phyloP scores from a whole-genome alignment of 2,888 invertebrate species.

The Microplitis deprimator region DNA sequence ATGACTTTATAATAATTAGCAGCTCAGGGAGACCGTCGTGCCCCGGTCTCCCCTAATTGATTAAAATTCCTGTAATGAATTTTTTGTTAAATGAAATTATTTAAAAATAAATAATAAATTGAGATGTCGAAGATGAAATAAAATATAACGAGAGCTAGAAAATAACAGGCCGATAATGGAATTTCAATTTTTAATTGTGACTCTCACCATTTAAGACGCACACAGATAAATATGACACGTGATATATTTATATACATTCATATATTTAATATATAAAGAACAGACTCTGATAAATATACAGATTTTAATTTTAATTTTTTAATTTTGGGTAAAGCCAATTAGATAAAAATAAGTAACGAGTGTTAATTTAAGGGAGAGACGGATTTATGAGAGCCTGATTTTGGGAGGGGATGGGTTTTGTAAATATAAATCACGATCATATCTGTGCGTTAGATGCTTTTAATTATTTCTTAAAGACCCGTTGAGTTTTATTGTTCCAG shows the following conservation, averaged over 20 bases:
- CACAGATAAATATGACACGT: slow-evolving; percentile 70
- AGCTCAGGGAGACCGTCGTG: no score
- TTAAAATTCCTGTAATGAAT: no score
- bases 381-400: slow-evolving; percentile 61
- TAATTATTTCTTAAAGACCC: not conserved
- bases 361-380: slow-evolving; percentile 2
- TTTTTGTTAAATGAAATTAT: no score
- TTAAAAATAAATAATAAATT: no score
- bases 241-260: slow-evolving; percentile 51
- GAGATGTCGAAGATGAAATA: no score
- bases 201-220: slow-evolving; percentile 70
- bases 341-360: not conserved
- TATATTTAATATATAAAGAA: no score
- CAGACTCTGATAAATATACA: slow-evolving; percentile 55
- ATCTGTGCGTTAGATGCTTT: slow-evolving; percentile 1
- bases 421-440: slow-evolving; percentile 30
- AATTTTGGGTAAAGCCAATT: no score
- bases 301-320: no score
- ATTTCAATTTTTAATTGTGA: slow-evolving; percentile 65
- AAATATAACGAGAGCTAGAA: slow-evolving; percentile 66
- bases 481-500: slow-evolving; percentile 55
- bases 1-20: no score
- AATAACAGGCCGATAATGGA: slow-evolving; percentile 66
- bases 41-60: no score
- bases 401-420: slow-evolving; percentile 55